Conservation (phyloP, 1,140 invertebrate genomes). For the Zaprionus inermis region DNA sequence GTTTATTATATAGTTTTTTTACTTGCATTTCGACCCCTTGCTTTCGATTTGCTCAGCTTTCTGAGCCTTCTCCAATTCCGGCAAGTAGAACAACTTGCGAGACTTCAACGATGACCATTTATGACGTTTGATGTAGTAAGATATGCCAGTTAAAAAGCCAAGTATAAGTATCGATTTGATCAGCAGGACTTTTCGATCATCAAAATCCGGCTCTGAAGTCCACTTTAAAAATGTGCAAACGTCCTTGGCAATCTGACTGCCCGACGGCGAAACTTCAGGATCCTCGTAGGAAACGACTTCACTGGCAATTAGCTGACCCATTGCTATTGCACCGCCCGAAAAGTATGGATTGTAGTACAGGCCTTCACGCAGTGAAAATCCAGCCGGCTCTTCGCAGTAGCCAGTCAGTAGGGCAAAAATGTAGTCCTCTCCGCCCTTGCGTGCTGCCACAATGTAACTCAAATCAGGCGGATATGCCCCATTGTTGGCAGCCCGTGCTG, state of each 20-base stretch:
- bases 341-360: constrained; percentile 99
- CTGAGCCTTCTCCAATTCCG: constrained; percentile 69
- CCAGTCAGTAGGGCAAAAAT: constrained; percentile 97
- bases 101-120: constrained; percentile 94
- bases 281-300: constrained; percentile 91
- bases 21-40: constrained; percentile 11
- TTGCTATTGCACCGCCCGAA: constrained; percentile 96
- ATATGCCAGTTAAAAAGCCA: constrained; percentile 84
- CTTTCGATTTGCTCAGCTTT: too few species aligned
- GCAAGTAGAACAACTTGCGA: constrained; percentile 92
- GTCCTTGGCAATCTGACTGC: constrained; percentile 98
- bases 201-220: constrained; percentile 95
- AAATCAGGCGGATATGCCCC: constrained; percentile 98
- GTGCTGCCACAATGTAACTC: constrained; percentile 93
- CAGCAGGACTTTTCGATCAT: constrained; percentile 92
- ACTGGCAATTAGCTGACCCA: constrained; percentile 93
- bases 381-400: constrained; percentile 97
- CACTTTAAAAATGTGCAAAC: constrained; percentile 96
- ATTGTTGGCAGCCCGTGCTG: constrained; percentile 96
- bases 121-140: constrained; percentile 93
- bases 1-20: constrained; percentile 3
- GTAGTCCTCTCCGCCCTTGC: constrained; percentile 96
- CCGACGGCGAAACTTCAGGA: constrained; percentile 94
- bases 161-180: constrained; percentile 91
- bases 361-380: constrained; percentile 93